Evolutionary conservation across 2,888 invertebrate species (phyloP).

Genomic region (Carcina quercana): DNA sequence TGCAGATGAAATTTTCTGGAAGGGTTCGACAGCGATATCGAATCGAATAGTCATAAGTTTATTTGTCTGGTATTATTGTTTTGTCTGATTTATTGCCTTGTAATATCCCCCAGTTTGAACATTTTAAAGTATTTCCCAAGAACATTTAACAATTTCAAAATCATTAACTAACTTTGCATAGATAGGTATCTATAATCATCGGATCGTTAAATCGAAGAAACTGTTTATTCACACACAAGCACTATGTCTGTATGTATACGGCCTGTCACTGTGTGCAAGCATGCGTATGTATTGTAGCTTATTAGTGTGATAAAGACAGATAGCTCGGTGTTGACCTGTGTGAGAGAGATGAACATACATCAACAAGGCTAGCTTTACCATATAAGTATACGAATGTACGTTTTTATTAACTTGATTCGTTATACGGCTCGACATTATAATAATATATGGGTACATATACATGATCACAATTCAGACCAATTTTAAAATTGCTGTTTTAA

Average conservation of each 20-base stretch:
- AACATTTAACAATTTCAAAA: constrained; percentile 45
- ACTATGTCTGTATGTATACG: constrained; percentile 25
- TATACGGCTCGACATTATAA: constrained; percentile 62
- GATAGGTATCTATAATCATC: constrained; percentile 64
- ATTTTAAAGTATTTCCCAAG: constrained; percentile 21
- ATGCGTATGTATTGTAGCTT: constrained; percentile 42
- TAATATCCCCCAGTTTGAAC: constrained; percentile 1
- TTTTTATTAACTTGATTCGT: constrained; percentile 70
- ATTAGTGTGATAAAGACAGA: constrained; percentile 62
- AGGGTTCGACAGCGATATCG: background rate
- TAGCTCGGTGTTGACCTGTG: constrained; percentile 33
- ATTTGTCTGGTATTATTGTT: background rate
- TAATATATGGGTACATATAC: constrained; percentile 56
- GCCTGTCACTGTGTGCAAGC: constrained; percentile 18
- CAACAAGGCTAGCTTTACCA: constrained; percentile 68
- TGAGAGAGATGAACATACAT: constrained; percentile 48
- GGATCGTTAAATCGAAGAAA: constrained; percentile 70
- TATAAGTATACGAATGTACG: constrained; percentile 67
- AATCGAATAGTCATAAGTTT: background rate
- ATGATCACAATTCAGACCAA: constrained; percentile 48
- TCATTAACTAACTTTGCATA: constrained; percentile 62
- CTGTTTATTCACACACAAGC: constrained; percentile 53
- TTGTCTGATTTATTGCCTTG: background rate
- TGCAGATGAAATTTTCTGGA: background rate
- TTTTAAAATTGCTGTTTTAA: constrained; percentile 31